Evolutionary conservation across 2,888 invertebrate genomes (phyloP).

Genomic region (Vannuccia rotundouncinata): DNA sequence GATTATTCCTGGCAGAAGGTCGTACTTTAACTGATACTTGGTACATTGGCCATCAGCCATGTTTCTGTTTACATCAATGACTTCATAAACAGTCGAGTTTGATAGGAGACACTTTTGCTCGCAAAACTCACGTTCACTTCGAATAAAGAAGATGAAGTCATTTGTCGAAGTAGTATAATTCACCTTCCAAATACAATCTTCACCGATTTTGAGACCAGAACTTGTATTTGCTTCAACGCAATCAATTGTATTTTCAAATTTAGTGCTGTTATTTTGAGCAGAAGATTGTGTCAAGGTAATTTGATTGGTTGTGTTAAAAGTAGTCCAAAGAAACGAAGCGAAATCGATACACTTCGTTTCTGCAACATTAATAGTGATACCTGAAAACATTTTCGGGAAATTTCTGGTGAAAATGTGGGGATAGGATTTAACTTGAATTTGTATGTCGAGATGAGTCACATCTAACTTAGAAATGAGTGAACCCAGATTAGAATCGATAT

Average conservation of each 20-base stretch:
- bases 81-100: neutral
- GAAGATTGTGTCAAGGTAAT: neutral
- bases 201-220: neutral
- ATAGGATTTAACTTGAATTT: neutral
- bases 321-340: neutral
- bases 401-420: neutral
- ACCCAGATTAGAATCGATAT: neutral
- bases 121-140: neutral
- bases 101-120: neutral
- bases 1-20: neutral
- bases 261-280: neutral
- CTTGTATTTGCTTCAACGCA: neutral
- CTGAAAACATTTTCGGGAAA: neutral
- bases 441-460: neutral
- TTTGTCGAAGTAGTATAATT: neutral
- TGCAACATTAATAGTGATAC: neutral
- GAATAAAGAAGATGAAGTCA: neutral
- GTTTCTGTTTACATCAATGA: neutral
- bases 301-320: neutral
- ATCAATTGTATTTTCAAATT: neutral
- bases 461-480: neutral
- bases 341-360: neutral
- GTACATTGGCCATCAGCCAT: neutral
- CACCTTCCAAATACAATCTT: neutral
- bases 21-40: neutral